phyloP scores from a whole-genome alignment of 1,140 invertebrate species.

The Hylyphantes graminicola region DNA sequence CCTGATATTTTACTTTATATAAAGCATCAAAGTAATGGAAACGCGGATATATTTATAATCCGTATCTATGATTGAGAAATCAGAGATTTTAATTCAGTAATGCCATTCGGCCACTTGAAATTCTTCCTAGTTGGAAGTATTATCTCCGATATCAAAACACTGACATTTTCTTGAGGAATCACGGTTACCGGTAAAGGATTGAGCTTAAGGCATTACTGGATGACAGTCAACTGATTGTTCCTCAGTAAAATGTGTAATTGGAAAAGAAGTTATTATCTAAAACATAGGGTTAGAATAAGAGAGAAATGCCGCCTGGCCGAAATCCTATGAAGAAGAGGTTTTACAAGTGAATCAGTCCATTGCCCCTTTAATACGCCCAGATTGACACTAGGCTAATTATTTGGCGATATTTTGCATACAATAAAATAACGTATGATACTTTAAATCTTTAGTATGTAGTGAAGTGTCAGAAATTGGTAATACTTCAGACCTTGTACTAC shows the following conservation, averaged over 20 bases:
- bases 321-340: too few species aligned
- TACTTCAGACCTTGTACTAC: too few species aligned
- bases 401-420: too few species aligned
- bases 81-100: slow-evolving; percentile 26
- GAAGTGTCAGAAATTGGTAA: too few species aligned
- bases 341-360: too few species aligned
- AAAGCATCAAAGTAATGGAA: slow-evolving; percentile 5
- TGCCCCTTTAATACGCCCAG: too few species aligned
- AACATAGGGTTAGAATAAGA: too few species aligned
- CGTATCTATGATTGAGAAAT: slow-evolving; percentile 14
- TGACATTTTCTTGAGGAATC: slow-evolving; percentile 4
- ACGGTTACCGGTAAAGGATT: not conserved
- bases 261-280: slow-evolving; percentile 25
- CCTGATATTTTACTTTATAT: not conserved
- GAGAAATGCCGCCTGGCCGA: too few species aligned
- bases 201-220: slow-evolving; percentile 16
- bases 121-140: slow-evolving; percentile 5
- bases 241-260: not conserved
- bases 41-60: not conserved
- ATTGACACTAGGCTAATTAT: too few species aligned
- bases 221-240: slow-evolving; percentile 1
- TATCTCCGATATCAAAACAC: slow-evolving; percentile 14
- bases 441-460: too few species aligned
- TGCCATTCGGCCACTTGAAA: slow-evolving; percentile 4
- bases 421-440: too few species aligned